Base-by-base conservation (phyloP, 2,797 vertebrate species). In the Nyctalus aviator region DNA sequence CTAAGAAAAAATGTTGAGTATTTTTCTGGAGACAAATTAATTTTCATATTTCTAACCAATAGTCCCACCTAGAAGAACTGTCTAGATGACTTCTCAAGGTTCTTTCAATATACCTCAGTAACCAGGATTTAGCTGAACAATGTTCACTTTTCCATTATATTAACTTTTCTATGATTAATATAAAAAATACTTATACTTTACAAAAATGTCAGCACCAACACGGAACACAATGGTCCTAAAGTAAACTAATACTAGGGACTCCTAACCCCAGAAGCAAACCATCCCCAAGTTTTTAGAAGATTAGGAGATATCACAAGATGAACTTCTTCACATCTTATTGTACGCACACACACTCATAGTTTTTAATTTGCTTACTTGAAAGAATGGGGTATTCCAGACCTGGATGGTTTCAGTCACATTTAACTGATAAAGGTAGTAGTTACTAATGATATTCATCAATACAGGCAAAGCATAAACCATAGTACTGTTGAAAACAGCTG, bases 391-490 rank as follows among this genome's bases (percentile, higher is more conserved):
- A 97, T 98, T 99, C 99, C 99, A 99, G 73, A 99, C 98, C 20
- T 98, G 98, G 97, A 99, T 99, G 64, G 44, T 98, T 55, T 99
- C 98, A 0, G 98, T 99, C 7, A 99, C 98, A 0, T 99, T 99
- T 41, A 99, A 96, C 4, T 97, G 98, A 93, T 96, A 98, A 8
- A 99, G 98, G 3, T 99, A 98, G 13, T 99, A 98, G 32, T 99
- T 99, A 97, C 99, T 99, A 66, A 99, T 98, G 0, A 99, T 90
- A 32, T 99, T 99, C 95, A 99, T 98, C 30, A 98, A 93, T 95
- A 99, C 99, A 0, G 99, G 99, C 85, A 99, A 85, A 20, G 99
- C 99, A 96, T 99, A 99, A 57, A 99, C 99, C 32, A 99, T 99
- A 89, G 99, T 99, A 92, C 99, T 99, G 97, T 99, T 99, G 97